Evolutionary conservation across 2,888 invertebrate species (phyloP).

Genomic region (Dolichopus griseipennis): DNA sequence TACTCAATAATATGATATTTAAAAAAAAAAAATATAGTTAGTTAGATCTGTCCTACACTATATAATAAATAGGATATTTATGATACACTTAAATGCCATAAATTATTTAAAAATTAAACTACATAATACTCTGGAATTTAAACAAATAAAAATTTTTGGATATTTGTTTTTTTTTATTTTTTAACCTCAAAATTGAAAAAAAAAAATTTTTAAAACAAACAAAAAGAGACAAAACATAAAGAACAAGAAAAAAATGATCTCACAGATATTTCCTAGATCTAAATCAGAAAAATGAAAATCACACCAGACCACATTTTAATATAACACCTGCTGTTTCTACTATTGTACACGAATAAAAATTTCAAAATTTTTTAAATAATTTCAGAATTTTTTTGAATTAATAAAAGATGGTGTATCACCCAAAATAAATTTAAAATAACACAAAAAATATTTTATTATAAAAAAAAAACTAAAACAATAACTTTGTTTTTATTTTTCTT

Average conservation of each 20-base stretch:
- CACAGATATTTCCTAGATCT: neutral
- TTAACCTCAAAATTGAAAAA: too few relatives aligned
- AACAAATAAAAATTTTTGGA: too few relatives aligned
- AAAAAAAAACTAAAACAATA: neutral
- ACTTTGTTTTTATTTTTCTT: neutral
- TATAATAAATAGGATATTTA: too few relatives aligned
- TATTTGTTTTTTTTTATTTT: too few relatives aligned
- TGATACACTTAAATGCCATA: too few relatives aligned
- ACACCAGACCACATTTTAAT: constrained; percentile 1
- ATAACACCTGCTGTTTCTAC: constrained; percentile 1
- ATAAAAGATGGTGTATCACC: neutral
- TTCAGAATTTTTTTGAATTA: neutral
- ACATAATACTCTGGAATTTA: too few relatives aligned
- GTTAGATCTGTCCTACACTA: too few relatives aligned
- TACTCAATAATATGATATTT: too few relatives aligned
- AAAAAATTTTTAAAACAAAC: neutral
- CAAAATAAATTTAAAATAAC: neutral
- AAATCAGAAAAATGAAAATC: neutral
- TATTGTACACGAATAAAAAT: neutral
- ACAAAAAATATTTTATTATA: too few relatives aligned
- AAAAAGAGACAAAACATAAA: neutral
- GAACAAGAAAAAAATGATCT: neutral
- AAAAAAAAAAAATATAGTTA: too few relatives aligned
- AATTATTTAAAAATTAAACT: too few relatives aligned
- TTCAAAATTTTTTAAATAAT: neutral